Evolutionary conservation across 2,797 vertebrate species (phyloP).

Genomic region (Cryptoprocta ferox): DNA sequence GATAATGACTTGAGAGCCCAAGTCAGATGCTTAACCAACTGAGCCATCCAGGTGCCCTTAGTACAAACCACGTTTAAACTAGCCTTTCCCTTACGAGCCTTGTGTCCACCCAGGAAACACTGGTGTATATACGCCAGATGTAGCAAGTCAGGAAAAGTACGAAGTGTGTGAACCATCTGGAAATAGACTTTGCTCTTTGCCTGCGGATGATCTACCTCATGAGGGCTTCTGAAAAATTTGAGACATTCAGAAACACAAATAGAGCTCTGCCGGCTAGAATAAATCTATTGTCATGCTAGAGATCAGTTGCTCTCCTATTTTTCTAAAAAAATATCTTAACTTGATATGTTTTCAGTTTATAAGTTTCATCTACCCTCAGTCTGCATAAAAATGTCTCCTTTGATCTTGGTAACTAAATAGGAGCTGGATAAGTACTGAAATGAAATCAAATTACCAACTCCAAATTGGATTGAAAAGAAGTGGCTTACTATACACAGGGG

Average conservation of each 20-base stretch:
- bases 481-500: background rate
- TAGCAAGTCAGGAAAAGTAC: background rate
- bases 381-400: slow-evolving; percentile 6
- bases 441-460: slow-evolving; percentile 7
- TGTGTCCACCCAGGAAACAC: background rate
- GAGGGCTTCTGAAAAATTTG: background rate
- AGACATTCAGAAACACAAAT: background rate
- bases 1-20: too few relatives aligned
- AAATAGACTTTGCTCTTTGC: background rate
- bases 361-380: background rate
- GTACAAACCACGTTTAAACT: background rate
- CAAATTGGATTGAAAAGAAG: slow-evolving; percentile 1
- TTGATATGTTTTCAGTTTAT: slow-evolving; percentile 19
- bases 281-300: background rate
- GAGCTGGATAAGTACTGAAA: background rate
- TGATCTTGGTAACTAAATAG: background rate
- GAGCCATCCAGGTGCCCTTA: background rate
- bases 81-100: background rate
- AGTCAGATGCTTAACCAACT: too few relatives aligned
- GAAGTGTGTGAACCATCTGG: background rate
- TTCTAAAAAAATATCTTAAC: slow-evolving; percentile 7
- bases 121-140: background rate
- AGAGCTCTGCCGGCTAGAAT: background rate
- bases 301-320: background rate
- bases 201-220: background rate